Base-by-base conservation (phyloP, 2,888 invertebrate species). In the Liopterus haemorrhoidalis region DNA sequence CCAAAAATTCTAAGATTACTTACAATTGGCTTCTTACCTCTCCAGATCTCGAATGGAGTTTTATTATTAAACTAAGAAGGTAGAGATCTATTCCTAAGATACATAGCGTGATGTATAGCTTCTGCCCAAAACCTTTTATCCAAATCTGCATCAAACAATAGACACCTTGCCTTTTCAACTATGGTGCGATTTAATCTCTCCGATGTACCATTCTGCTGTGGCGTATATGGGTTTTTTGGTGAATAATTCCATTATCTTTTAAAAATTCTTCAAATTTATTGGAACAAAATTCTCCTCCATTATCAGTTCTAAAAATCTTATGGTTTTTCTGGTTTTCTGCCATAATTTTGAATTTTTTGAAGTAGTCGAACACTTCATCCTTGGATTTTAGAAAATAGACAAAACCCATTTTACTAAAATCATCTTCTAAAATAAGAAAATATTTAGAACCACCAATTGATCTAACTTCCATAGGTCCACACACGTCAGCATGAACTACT, bases 31-130 rank as follows among this genome's bases (percentile, higher is more conserved):
- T 59, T 63, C 18, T 41, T 46, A 2, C 55, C 52, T 40, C 49
- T 47, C 61, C 63, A 63, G 5, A 54, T 11, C 49, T 64, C 63
- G 48, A 51, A 56, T 3, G 65, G 60, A 1, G 59, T 61, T 49
- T 57, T 52, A 15, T 51, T 40, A 15, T 41, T 32, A 8, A 55
- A 41, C 25, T 46, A 40, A 22, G 44, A 18, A 33, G 19, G 39
- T 9, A 25, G 6, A 9, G 15, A 31, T 16, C 45, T 8, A 22
- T 48, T 50, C 12, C 33, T 32, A 5, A 46, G 20, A 49, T 35
- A 32, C 12, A 39, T 35, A 15, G 47, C 44, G n/a, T 46, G 47
- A 9, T 39, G 19, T 19, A 39, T 41, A 12, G 49, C 38, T 25
- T 49, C 43, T 15, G 43, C 49, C 44, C 49, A 49, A 14, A 38